Conservation (phyloP, 2,113 vertebrate species). For the Menidia beryllina region DNA sequence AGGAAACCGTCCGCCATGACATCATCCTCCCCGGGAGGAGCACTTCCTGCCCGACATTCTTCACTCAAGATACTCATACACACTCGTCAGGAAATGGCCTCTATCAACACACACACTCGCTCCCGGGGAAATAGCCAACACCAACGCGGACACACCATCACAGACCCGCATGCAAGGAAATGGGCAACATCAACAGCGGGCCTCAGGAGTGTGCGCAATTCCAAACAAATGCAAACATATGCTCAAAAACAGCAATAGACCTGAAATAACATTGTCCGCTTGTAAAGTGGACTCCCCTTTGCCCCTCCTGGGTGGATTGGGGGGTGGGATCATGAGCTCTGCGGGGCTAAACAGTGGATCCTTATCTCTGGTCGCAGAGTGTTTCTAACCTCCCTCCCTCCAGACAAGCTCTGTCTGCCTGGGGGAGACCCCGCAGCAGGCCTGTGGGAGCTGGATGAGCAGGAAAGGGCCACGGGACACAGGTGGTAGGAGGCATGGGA, state of each 20-base stretch:
- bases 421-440: conserved; percentile 62
- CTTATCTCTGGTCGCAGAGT: conserved; percentile 73
- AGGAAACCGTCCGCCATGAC: conserved; percentile 78
- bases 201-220: conserved; percentile 74
- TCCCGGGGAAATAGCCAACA: conserved; percentile 66
- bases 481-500: conserved; percentile 63
- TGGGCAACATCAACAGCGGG: conserved; percentile 72
- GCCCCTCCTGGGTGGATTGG: conserved; percentile 21
- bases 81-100: conserved; percentile 79
- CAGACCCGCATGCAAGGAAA: conserved; percentile 73
- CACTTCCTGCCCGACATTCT: conserved; percentile 82
- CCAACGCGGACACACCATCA: conserved; percentile 53
- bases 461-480: conserved; percentile 72
- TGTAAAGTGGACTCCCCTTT: conserved; percentile 49
- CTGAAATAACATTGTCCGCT: conserved; percentile 66
- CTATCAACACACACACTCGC: conserved; percentile 76
- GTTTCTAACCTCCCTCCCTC: conserved; percentile 26
- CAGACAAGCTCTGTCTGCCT: conserved; percentile 60
- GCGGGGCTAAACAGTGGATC: conserved; percentile 53
- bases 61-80: conserved; percentile 72
- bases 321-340: conserved; percentile 31
- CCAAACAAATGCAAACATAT: conserved; percentile 64
- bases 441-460: conserved; percentile 57
- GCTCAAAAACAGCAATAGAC: conserved; percentile 70
- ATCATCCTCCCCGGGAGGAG: conserved; percentile 81